Evolutionary conservation across 1,140 invertebrate genomes (phyloP).

Genomic region (Drosophila azteca): DNA sequence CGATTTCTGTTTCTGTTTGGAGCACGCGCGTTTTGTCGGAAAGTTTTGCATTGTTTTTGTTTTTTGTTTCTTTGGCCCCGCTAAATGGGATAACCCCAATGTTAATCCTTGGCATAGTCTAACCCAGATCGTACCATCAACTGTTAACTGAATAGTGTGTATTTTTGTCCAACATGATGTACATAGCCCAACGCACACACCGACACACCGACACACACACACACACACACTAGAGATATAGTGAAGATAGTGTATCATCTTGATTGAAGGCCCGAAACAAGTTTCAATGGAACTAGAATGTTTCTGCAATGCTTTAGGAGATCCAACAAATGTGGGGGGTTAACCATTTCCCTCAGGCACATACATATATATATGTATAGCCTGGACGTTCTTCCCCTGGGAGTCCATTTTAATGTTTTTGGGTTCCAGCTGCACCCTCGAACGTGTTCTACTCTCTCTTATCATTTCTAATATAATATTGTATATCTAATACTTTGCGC

Average conservation of each 20-base stretch:
- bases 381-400: neutral
- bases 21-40: constrained; percentile 54
- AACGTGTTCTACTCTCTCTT: constrained; percentile 13
- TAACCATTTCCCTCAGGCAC: neutral
- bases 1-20: constrained; percentile 34
- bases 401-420: constrained; percentile 45
- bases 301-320: too few relatives aligned
- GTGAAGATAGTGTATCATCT: too few relatives aligned
- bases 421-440: constrained; percentile 32
- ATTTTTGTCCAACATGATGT: constrained; percentile 51
- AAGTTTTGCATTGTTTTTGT: constrained; percentile 35
- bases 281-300: too few relatives aligned
- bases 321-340: too few relatives aligned
- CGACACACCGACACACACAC: neutral
- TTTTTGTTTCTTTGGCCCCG: constrained; percentile 16
- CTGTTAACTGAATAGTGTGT: neutral
- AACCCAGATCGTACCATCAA: constrained; percentile 13
- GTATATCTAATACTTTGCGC: constrained; percentile 57
- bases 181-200: neutral
- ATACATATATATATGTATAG: neutral
- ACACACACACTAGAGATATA: constrained; percentile 11
- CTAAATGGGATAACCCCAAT: constrained; percentile 47
- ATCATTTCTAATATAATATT: constrained; percentile 46
- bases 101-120: constrained; percentile 25
- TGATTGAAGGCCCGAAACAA: too few relatives aligned